Base-by-base conservation (phyloP, 2,113 vertebrate species). In the Camelus dromedarius region DNA sequence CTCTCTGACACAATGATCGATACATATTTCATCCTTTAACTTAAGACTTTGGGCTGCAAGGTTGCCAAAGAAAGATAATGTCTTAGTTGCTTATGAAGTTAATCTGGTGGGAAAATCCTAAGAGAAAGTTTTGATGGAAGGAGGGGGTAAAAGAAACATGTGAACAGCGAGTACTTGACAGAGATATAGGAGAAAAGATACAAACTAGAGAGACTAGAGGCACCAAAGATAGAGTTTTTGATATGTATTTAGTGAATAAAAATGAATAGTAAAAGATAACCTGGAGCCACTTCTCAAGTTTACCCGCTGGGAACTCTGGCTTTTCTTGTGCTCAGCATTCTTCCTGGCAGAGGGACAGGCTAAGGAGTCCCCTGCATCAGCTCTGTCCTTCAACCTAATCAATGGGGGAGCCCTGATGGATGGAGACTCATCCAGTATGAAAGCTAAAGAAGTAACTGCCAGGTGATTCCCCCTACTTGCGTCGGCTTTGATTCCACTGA, bases 241-340 rank as follows among this genome's bases (percentile, higher is more conserved):
- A 91, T 86, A 90, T 77, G 73, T 89, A 77, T 75, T 97, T 95
- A 96, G 82, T n/a, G 73, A 96, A 91, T 81, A 35, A 35, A 95
- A 87, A 95, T 94, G 75, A 95, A 92, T 94, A 97, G 67, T 96
- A 96, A 94, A 93, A 88, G 66, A 82, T 77, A 91, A 94, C 81
- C 88, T 91, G 94, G 88, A 96, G 56, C 32, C 14, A 56, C 26
- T 89, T 94, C 75, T 97, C 73, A 73, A 94, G 69, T 91, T 73
- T 52, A 79, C 46, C 94, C 73, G 18, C 64, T 79, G 88, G 93
- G 75, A 84, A 62, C 76, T 93, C 83, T 82, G 62, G 30, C 69
- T 95, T 91, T 70, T 86, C 67, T 94, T 93, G 28, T 86, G 42
- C 2, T 96, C 85, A 77, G 82, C 82, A 58, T 89, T 73, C n/a